Evolutionary conservation across 2,113 vertebrate genomes (phyloP), one percentile per base, ranked within the genome.

Genomic region (Aythya baeri): DNA sequence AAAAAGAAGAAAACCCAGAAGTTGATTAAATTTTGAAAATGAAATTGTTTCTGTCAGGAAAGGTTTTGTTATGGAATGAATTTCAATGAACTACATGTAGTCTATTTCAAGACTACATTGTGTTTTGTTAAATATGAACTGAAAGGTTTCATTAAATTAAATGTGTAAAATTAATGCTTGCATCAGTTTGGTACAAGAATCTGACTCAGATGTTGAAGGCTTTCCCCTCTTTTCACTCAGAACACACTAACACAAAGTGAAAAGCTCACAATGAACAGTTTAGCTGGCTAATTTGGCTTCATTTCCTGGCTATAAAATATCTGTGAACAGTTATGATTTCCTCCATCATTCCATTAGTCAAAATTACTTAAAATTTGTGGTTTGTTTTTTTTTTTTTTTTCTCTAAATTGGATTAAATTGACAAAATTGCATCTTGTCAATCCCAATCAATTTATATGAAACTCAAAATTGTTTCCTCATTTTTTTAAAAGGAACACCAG

Each of bases 111-210:
- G 94, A 89, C 11, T 11, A 29, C 68, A 57, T 80, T 59, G 49
- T 20, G 10, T 91, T 94, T 88, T 59, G 13, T 86, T 93, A 76
- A 91, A 66, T 63, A 67, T 7, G 9, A 95, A 84, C 62, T 13
- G 49, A 91, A 88, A 86, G 16, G 4, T 78, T 90, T 86, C 13
- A 88, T 95, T 90, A 90, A 73, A 73, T 86, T 83, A 91, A 86
- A 58, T 44, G n/a, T 31, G 52, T 91, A 57, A 93, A 96, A 97
- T 97, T 96, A 77, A 80, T 49, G 68, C 96, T 91, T 82, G 89
- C 97, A 98, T 98, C 94, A 91, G 86, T 95, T 95, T 95, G 61
- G 92, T 98, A 91, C 83, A 86, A 98, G 95, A 98, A 96, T 95
- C 97, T 97, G 96, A 97, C 96, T 98, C 97, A 89, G 52, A 83